A percentile compares a stretch with the other conserved stretches of the same genome.
phyloP scores from a whole-genome alignment of 2,797 vertebrate species.

The Tadarida brasiliensis region DNA sequence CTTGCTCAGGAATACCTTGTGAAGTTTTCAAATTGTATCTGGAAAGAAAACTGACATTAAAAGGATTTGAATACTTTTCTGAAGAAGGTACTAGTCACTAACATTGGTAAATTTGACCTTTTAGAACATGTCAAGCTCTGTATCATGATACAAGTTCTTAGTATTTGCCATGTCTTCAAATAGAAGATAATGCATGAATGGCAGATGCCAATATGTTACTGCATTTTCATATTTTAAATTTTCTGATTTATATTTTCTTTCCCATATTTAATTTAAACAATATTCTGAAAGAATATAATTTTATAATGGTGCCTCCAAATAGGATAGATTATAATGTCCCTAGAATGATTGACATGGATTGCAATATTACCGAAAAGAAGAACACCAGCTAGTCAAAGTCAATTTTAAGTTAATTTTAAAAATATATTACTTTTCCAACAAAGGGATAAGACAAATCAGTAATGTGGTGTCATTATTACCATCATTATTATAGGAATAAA shows the following conservation, averaged over 20 bases:
- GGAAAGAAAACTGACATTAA: conserved; percentile 28
- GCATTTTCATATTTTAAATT: conserved; percentile 64
- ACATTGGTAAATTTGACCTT: conserved; percentile 67
- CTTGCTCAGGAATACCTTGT: conserved; percentile 51
- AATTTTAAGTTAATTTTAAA: conserved; percentile 80
- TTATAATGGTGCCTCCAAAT: conserved; percentile 55
- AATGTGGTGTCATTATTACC: conserved; percentile 56
- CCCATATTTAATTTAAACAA: conserved; percentile 77
- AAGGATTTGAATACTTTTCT: background rate
- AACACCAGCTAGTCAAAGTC: conserved; percentile 71
- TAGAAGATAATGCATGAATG: conserved; percentile 65
- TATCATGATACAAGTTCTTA: conserved; percentile 27
- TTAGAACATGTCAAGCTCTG: conserved; percentile 69
- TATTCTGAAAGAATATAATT: conserved; percentile 70
- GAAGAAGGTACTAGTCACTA: conserved; percentile 21
- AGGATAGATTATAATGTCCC: conserved; percentile 60
- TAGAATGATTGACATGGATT: conserved; percentile 72
- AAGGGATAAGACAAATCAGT: conserved; percentile 67
- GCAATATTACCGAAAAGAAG: conserved; percentile 70
- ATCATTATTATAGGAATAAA: conserved; percentile 64
- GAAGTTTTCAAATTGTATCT: conserved; percentile 24
- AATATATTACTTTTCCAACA: conserved; percentile 73
- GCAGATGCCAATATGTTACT: conserved; percentile 64
- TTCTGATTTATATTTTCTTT: conserved; percentile 75
- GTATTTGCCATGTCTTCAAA: conserved; percentile 68